Evolutionary conservation across 2,888 invertebrate genomes (phyloP).

Genomic region (Aporophyla lueneburgensis): DNA sequence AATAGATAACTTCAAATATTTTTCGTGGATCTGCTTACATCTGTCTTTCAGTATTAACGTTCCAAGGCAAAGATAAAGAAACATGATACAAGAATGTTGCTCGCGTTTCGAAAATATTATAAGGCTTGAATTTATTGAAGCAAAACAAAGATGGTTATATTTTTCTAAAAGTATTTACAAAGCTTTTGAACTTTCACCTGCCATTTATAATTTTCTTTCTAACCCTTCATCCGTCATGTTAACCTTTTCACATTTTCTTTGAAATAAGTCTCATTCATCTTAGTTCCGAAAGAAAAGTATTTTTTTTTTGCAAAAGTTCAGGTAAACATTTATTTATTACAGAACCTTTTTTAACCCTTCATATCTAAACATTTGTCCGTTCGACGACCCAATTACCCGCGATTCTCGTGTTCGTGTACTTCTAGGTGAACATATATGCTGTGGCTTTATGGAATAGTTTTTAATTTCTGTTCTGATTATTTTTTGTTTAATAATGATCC

Average conservation of each 20-base stretch:
- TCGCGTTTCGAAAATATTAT: neutral
- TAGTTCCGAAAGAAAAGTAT: constrained; percentile 9
- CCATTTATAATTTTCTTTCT: constrained; percentile 30
- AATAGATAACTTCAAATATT: neutral
- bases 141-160: neutral
- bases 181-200: constrained; percentile 1
- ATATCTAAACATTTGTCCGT: too few relatives aligned
- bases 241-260: constrained; percentile 22
- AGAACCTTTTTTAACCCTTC: too few relatives aligned
- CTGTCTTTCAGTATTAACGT: neutral
- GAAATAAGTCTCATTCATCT: constrained; percentile 41
- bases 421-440: too few relatives aligned
- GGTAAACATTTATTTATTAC: constrained; percentile 9
- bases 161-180: constrained; percentile 7
- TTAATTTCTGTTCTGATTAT: too few relatives aligned
- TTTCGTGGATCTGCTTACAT: neutral
- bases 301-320: constrained; percentile 18
- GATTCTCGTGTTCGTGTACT: too few relatives aligned
- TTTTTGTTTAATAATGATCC: too few relatives aligned
- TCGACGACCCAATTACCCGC: too few relatives aligned
- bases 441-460: too few relatives aligned
- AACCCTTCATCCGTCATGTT: constrained; percentile 25
- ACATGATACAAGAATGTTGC: neutral
- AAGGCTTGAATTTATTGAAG: constrained; percentile 2
- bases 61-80: neutral